Evolutionary conservation across 1,140 invertebrate species (phyloP).

Genomic region (Littorina saxatilis): DNA sequence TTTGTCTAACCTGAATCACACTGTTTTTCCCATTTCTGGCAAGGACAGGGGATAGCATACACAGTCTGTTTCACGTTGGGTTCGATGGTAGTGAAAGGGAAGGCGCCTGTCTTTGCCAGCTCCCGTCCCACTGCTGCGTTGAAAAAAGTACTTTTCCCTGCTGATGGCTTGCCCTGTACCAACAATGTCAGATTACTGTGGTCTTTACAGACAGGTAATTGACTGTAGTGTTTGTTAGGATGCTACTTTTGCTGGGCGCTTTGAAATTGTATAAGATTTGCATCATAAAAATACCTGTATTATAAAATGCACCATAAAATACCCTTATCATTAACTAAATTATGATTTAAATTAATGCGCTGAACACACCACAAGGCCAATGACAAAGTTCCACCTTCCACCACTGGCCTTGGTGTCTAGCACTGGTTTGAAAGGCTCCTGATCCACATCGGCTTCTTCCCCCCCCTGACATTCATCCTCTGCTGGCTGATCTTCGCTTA

Average conservation of each 20-base stretch:
- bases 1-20: slow-evolving; percentile 54
- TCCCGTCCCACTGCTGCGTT: slow-evolving; percentile 56
- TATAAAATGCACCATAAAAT: too few relatives aligned
- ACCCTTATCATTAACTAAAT: too few relatives aligned
- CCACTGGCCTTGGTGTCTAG: slow-evolving; percentile 48
- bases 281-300: too few relatives aligned
- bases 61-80: slow-evolving; percentile 58
- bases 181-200: too few relatives aligned
- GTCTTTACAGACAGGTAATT: too few relatives aligned
- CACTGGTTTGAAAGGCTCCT: slow-evolving; percentile 20
- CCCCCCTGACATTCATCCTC: slow-evolving; percentile 24
- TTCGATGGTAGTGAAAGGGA: slow-evolving; percentile 61
- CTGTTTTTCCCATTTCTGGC: slow-evolving; percentile 34
- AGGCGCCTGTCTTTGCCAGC: slow-evolving; percentile 56
- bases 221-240: too few relatives aligned
- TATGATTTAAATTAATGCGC: too few relatives aligned
- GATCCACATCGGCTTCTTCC: slow-evolving; percentile 18
- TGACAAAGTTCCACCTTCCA: slow-evolving; percentile 57
- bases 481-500: not conserved
- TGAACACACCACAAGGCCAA: slow-evolving; percentile 53
- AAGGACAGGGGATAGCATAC: slow-evolving; percentile 55
- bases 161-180: slow-evolving; percentile 56
- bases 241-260: too few relatives aligned
- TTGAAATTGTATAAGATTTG: not conserved
- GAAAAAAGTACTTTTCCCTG: slow-evolving; percentile 60